Conservation (phyloP, 2,113 vertebrate genomes). For the Mus spicilegus region DNA sequence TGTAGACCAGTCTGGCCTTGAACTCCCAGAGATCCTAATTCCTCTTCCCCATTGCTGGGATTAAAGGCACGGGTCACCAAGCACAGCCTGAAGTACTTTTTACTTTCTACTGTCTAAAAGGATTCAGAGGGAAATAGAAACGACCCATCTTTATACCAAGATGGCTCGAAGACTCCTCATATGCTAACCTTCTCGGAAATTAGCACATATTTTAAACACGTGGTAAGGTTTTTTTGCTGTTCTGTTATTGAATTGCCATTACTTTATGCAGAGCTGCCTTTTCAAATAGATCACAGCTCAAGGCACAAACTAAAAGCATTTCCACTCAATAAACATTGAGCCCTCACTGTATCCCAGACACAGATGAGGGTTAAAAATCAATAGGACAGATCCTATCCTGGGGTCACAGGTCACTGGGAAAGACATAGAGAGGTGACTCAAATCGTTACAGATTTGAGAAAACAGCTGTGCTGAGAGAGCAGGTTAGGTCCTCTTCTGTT, state of each 20-base stretch:
- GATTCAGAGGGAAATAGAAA: constrained; percentile 7
- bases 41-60: not conserved
- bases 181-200: not conserved
- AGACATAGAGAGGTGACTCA: constrained; percentile 37
- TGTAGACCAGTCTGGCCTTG: not conserved
- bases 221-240: constrained; percentile 14
- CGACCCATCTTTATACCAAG: constrained; percentile 3
- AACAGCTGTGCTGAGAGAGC: not conserved
- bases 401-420: constrained; percentile 48
- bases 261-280: constrained; percentile 22
- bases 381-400: not conserved
- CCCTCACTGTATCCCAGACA: not conserved
- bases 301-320: constrained; percentile 36
- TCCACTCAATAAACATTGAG: constrained; percentile 17
- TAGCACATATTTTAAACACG: constrained; percentile 4
- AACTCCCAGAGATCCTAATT: not conserved
- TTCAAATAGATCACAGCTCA: constrained; percentile 41
- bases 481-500: constrained; percentile 20
- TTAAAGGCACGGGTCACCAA: not conserved
- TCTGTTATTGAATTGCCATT: constrained; percentile 32
- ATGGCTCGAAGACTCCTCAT: constrained; percentile 36
- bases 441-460: not conserved
- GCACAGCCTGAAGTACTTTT: not conserved
- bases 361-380: constrained; percentile 60
- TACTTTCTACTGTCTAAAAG: constrained; percentile 8